These are phyloP conservation scores for Triplophysa siluroides DNA, from an alignment of 2,113 vertebrate genomes.

Conservation along the genomic window DNA sequence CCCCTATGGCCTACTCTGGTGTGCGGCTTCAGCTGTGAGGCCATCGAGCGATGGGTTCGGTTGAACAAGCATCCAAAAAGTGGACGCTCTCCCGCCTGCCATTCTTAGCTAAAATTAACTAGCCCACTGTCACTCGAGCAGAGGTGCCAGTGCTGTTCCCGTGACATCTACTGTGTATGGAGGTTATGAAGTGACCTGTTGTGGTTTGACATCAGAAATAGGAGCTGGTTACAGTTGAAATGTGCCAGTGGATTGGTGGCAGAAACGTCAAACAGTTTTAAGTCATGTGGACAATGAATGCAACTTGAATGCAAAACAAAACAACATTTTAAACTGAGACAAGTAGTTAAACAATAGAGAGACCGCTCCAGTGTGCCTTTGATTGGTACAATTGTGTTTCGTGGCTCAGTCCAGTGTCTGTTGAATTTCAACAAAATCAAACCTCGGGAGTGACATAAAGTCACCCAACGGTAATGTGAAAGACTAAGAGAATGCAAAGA, in stretches of 20 bases:
- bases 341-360: no score
- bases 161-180: slow-evolving; percentile 4
- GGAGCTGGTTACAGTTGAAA: slow-evolving; percentile 9
- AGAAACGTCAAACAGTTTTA: background rate
- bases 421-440: no score
- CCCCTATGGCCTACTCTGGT: background rate
- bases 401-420: no score
- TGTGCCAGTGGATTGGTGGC: background rate
- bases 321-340: no score
- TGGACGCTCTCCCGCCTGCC: background rate
- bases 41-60: background rate
- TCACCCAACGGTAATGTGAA: no score
- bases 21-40: slow-evolving; percentile 17
- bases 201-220: slow-evolving; percentile 15
- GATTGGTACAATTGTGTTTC: no score
- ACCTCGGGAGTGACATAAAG: no score
- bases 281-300: no score
- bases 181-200: background rate
- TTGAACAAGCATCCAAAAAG: background rate
- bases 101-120: slow-evolving; percentile 41
- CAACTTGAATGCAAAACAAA: no score
- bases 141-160: background rate
- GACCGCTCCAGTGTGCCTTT: no score
- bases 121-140: slow-evolving; percentile 20
- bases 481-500: no score